Evolutionary conservation across 2,888 invertebrate genomes (phyloP).

Genomic region (Drosophila sordidula): DNA sequence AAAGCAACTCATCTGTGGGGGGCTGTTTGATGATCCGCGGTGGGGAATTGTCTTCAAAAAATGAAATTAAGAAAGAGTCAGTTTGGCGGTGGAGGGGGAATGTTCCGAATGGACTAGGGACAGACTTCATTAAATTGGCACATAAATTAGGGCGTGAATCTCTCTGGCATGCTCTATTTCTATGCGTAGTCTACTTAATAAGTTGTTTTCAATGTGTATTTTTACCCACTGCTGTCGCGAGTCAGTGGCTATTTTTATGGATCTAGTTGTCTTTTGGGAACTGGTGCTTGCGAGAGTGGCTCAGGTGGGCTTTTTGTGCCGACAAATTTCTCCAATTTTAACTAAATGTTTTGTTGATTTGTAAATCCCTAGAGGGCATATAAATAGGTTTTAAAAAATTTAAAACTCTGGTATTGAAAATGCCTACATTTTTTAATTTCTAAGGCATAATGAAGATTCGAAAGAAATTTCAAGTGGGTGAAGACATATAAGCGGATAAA

Average conservation of each 20-base stretch:
- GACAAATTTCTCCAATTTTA: constrained; percentile 3
- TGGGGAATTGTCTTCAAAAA: constrained; percentile 92
- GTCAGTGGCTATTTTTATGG: constrained; percentile 30
- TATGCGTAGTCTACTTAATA: constrained; percentile 15
- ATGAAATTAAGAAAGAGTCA: constrained; percentile 11
- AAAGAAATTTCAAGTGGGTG: neutral
- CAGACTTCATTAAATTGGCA: constrained; percentile 34
- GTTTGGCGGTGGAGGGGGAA: neutral
- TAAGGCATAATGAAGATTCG: neutral
- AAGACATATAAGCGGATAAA: neutral
- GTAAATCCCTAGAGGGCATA: constrained; percentile 9
- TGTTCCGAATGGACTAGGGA: neutral
- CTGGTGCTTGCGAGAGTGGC: constrained; percentile 8
- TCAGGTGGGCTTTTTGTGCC: constrained; percentile 18
- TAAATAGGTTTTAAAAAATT: constrained; percentile 5
- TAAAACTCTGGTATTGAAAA: neutral
- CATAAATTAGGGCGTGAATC: constrained; percentile 38
- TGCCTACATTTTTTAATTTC: neutral
- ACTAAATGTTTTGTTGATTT: constrained; percentile 16
- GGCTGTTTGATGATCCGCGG: constrained; percentile 97
- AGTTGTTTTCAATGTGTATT: constrained; percentile 37
- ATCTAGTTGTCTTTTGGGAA: constrained; percentile 15
- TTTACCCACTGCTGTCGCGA: constrained; percentile 32
- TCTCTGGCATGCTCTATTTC: constrained; percentile 17
- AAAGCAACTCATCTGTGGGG: constrained; percentile 94